A percentile compares a stretch with the other conserved stretches of the same genome.
Conservation (phyloP, 2,888 invertebrate species). For the Punctoribates punctum region DNA sequence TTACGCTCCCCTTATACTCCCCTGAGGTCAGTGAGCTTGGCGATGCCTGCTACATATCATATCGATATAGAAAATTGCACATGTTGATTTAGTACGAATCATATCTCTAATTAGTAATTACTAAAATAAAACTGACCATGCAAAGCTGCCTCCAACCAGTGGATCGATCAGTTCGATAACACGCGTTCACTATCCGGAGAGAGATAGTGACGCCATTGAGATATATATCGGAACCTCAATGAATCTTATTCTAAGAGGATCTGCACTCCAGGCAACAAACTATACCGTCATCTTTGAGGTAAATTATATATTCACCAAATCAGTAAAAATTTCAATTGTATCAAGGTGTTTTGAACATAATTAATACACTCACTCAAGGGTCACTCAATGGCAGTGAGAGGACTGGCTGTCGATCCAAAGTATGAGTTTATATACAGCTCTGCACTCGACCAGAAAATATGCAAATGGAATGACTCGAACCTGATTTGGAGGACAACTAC, state of each 20-base stretch:
- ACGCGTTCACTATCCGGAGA: background rate
- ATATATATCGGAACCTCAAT: slow-evolving; percentile 40
- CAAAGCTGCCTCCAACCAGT: slow-evolving; percentile 26
- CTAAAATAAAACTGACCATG: background rate
- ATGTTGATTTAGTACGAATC: too few species aligned
- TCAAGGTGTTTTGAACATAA: too few species aligned
- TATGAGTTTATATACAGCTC: slow-evolving; percentile 34
- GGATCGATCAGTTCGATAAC: slow-evolving; percentile 37
- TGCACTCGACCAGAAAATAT: slow-evolving; percentile 41
- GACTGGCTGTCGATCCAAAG: slow-evolving; percentile 29
- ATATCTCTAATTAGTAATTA: too few species aligned
- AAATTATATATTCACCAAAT: too few species aligned
- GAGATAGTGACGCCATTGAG: slow-evolving; percentile 17
- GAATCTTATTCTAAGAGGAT: slow-evolving; percentile 38
- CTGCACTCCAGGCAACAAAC: slow-evolving; percentile 37
- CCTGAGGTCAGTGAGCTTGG: too few species aligned
- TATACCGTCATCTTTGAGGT: slow-evolving; percentile 40
- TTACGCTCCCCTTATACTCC: too few species aligned
- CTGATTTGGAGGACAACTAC: slow-evolving; percentile 36
- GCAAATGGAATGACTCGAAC: slow-evolving; percentile 39
- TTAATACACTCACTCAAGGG: slow-evolving; percentile 24
- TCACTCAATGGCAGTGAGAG: slow-evolving; percentile 40
- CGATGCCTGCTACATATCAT: too few species aligned
- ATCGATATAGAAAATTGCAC: too few species aligned
- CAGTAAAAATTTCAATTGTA: too few species aligned